Conservation (phyloP, 2,113 vertebrate genomes). For the Psittacus erithacus region DNA sequence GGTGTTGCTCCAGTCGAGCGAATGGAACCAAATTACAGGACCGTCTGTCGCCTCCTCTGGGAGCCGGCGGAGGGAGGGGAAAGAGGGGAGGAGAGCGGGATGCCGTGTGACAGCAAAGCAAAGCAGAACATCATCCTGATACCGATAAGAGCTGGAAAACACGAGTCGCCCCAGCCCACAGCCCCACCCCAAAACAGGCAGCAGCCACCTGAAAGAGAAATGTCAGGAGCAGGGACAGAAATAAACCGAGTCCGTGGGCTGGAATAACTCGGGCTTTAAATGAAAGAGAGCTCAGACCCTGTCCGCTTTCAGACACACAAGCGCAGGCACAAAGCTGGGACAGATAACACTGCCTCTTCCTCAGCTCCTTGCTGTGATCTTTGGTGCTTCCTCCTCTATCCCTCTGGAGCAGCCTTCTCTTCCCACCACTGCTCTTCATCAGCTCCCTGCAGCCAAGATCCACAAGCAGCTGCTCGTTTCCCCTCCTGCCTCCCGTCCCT, state of each 20-base stretch:
- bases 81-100: conserved; percentile 70
- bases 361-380: background rate
- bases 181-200: conserved; percentile 57
- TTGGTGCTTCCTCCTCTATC: background rate
- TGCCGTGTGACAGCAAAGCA: conserved; percentile 53
- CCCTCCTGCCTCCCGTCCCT: background rate
- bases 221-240: background rate
- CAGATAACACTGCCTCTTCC: background rate
- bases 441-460: background rate
- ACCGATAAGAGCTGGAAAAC: conserved; percentile 53
- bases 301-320: background rate
- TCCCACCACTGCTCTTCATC: background rate
- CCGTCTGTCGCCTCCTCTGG: conserved; percentile 92
- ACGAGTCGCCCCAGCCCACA: conserved; percentile 49
- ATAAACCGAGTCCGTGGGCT: conserved; percentile 25
- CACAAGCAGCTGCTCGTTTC: background rate
- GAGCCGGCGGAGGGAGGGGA: conserved; percentile 85
- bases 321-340: background rate
- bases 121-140: conserved; percentile 53
- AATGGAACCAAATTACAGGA: conserved; percentile 99
- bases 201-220: conserved; percentile 59
- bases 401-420: background rate
- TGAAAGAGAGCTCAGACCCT: background rate
- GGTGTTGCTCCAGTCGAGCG: conserved; percentile 99
- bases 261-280: conserved; percentile 6